These are phyloP conservation scores for Lepidostoma basale DNA, from an alignment of 1,140 invertebrate genomes.

Conservation along the genomic window DNA sequence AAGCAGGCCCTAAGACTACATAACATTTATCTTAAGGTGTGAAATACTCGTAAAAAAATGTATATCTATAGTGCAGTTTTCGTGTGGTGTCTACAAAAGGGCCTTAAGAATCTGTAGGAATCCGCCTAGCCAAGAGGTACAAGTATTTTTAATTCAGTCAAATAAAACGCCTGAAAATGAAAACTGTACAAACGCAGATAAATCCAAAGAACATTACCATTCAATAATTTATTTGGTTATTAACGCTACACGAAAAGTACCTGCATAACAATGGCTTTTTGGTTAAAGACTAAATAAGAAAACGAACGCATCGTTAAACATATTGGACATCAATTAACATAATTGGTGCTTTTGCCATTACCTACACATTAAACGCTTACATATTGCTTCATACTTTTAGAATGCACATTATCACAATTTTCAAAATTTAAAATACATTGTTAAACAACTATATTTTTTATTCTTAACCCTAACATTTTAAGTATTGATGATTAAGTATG, in stretches of 20 bases:
- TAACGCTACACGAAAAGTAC: background rate
- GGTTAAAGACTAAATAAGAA: conserved; percentile 8
- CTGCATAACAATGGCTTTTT: conserved; percentile 12
- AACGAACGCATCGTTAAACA: background rate
- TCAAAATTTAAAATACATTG: conserved; percentile 23
- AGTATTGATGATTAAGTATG: conserved; percentile 26
- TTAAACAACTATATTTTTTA: conserved; percentile 9
- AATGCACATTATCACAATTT: conserved; percentile 35
- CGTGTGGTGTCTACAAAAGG: background rate
- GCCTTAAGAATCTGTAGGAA: too few species aligned
- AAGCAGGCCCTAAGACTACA: background rate
- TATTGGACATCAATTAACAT: conserved; percentile 45
- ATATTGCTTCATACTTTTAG: conserved; percentile 32
- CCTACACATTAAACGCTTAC: conserved; percentile 19
- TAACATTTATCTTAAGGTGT: background rate
- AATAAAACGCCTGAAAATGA: too few species aligned
- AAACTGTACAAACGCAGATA: too few species aligned
- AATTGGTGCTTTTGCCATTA: conserved; percentile 37
- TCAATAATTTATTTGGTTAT: background rate
- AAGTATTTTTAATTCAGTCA: too few species aligned
- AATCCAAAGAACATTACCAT: too few species aligned
- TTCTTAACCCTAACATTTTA: background rate
- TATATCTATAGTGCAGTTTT: background rate
- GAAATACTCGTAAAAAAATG: background rate
- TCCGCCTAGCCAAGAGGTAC: too few species aligned